Evolutionary conservation across 2,113 vertebrate species (phyloP), one percentile per base, ranked within the genome.

Genomic region (Nyctibius bracteatus): DNA sequence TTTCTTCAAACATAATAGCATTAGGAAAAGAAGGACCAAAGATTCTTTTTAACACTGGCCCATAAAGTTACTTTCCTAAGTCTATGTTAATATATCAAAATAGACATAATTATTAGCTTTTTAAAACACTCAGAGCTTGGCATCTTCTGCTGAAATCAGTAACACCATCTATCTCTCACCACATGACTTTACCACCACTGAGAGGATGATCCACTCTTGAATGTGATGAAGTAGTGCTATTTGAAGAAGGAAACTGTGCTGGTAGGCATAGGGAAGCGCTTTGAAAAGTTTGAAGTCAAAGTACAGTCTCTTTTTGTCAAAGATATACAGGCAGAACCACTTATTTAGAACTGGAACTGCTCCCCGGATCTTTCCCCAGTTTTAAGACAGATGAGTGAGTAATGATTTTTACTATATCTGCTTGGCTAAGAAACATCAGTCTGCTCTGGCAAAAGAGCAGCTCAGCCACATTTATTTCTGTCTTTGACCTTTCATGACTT

Each of bases 121-220:
- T 89, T 87, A 55, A 81, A 77, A 47, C 20, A 59, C 33, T 37
- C 41, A 47, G 57, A 81, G 62, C 8, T 63, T 78, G 41, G 52
- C 14, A 89, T 52, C 88, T 90, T 94, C 90, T 78, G 73, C n/a
- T 74, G 72, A 90, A 86, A 94, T 81, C 72, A 88, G 73, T 57
- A 85, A 75, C 15, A 73, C 17, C 46, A 92, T 84, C 74, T 74
- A 66, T 86, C 75, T 87, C 51, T 84, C 90, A 81, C 43, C 39
- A 81, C 81, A 43, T 24, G 71, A 70, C 41, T 86, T 90, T 46
- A 81, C 66, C 94, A 90, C 81, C 44, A 57, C 81, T 82, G 78
- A 1, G 61, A 90, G 39, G 47, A 94, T 85, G 84, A 95, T 75
- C 70, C 85, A 72, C 30, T 39, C 70, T 65, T 79, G 61, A 67